Conservation (phyloP, 2,797 vertebrate genomes). For the Protosalanx chinensis region DNA sequence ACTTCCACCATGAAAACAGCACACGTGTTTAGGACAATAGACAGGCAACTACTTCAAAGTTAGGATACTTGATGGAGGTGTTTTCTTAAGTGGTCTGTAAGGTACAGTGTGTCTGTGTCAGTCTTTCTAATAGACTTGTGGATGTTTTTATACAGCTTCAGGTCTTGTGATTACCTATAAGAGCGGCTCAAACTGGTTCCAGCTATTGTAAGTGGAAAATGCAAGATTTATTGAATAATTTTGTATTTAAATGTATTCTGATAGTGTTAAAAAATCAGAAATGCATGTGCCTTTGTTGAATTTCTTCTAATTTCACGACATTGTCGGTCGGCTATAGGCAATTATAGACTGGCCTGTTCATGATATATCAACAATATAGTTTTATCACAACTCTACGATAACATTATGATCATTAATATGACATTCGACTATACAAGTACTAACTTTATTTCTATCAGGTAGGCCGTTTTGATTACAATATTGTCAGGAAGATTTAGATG, state of each 20-base stretch:
- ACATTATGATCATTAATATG: too few species aligned
- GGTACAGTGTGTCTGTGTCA: slow-evolving; percentile 53
- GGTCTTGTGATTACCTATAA: slow-evolving; percentile 71
- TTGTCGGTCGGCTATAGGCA: too few species aligned
- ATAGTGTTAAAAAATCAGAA: neutral
- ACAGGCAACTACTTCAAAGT: slow-evolving; percentile 27
- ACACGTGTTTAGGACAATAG: slow-evolving; percentile 23
- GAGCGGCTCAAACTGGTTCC: slow-evolving; percentile 34
- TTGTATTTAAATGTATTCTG: neutral
- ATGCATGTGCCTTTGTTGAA: slow-evolving; percentile 5
- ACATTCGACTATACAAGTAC: too few species aligned
- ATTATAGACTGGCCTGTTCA: too few species aligned
- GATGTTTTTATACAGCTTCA: slow-evolving; percentile 60
- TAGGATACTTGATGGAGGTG: slow-evolving; percentile 49
- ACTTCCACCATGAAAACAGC: neutral
- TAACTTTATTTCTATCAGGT: too few species aligned
- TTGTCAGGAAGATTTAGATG: too few species aligned
- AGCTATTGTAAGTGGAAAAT: neutral
- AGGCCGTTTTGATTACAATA: too few species aligned
- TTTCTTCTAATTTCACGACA: too few species aligned
- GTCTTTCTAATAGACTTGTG: slow-evolving; percentile 33
- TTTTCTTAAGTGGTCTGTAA: slow-evolving; percentile 45
- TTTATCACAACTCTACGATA: too few species aligned
- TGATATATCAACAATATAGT: too few species aligned
- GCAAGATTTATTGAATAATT: neutral